These are phyloP conservation scores for Adoxophyes honmai DNA, from an alignment of 1,140 invertebrate species.

Conservation along the genomic window DNA sequence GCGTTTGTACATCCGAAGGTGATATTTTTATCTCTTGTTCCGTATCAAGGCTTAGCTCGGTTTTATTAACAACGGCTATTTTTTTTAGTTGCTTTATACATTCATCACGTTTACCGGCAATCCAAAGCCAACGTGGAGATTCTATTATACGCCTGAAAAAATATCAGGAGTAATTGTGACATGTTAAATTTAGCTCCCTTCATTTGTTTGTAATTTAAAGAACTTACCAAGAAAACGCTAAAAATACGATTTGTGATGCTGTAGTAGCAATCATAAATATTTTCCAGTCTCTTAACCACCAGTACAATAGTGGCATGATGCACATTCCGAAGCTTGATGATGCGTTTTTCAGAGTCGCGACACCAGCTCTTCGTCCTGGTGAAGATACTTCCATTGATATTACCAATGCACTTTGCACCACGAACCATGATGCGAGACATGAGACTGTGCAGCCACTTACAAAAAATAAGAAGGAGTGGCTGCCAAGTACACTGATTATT, in stretches of 20 bases:
- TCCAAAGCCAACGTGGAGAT: conserved; percentile 82
- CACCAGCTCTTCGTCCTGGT: conserved; percentile 32
- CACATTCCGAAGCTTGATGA: conserved; percentile 75
- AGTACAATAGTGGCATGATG: conserved; percentile 77
- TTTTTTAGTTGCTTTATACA: conserved; percentile 78
- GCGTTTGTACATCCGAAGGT: conserved; percentile 49
- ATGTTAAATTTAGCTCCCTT: too few species aligned
- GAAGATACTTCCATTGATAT: conserved; percentile 61
- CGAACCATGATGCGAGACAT: conserved; percentile 45
- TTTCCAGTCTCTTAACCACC: conserved; percentile 78
- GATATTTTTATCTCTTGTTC: conserved; percentile 45
- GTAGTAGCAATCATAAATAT: conserved; percentile 74
- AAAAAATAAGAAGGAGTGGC: conserved; percentile 42
- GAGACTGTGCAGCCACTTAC: conserved; percentile 45
- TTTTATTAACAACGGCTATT: conserved; percentile 82
- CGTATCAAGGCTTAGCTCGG: conserved; percentile 62
- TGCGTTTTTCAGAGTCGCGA: conserved; percentile 43
- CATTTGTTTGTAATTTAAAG: background rate
- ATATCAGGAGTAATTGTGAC: background rate
- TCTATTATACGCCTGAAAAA: conserved; percentile 77
- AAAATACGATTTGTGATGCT: conserved; percentile 53
- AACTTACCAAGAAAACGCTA: conserved; percentile 52
- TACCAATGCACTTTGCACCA: conserved; percentile 39
- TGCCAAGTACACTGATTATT: conserved; percentile 37
- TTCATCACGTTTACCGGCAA: conserved; percentile 77